Conservation (phyloP, 2,113 vertebrate species). For the Lates calcarifer region DNA sequence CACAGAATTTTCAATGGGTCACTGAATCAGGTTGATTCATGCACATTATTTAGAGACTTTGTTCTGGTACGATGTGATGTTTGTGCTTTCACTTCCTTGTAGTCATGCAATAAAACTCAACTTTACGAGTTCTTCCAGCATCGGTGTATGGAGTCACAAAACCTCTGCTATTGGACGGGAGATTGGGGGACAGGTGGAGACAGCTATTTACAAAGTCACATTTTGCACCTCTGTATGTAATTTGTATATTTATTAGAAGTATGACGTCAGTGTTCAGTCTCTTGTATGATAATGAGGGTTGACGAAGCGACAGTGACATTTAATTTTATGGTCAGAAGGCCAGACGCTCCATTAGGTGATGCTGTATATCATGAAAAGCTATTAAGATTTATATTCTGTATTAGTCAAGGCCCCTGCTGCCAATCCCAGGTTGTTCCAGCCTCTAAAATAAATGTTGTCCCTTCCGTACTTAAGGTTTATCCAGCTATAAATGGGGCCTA, state of each 20-base stretch:
- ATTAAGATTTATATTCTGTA: slow-evolving; percentile 71
- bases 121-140: slow-evolving; percentile 55
- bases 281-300: slow-evolving; percentile 65
- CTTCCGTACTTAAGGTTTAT: slow-evolving; percentile 16
- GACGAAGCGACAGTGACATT: slow-evolving; percentile 69
- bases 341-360: slow-evolving; percentile 62
- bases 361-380: slow-evolving; percentile 67
- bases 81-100: slow-evolving; percentile 49
- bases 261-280: slow-evolving; percentile 53
- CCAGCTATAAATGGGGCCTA: background rate
- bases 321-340: slow-evolving; percentile 68
- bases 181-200: slow-evolving; percentile 46
- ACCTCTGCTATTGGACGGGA: background rate
- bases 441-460: slow-evolving; percentile 51
- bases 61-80: slow-evolving; percentile 38
- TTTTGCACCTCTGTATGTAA: slow-evolving; percentile 44
- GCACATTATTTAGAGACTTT: slow-evolving; percentile 58
- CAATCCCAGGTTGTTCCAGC: slow-evolving; percentile 39
- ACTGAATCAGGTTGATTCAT: slow-evolving; percentile 64
- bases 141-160: slow-evolving; percentile 4
- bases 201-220: slow-evolving; percentile 47
- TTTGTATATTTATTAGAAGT: slow-evolving; percentile 72
- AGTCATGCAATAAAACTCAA: slow-evolving; percentile 58
- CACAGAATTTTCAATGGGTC: slow-evolving; percentile 53
- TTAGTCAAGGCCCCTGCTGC: slow-evolving; percentile 33